Evolutionary conservation across 2,113 vertebrate genomes (phyloP), one percentile per base, ranked within the genome.

Genomic region (Athene noctua): DNA sequence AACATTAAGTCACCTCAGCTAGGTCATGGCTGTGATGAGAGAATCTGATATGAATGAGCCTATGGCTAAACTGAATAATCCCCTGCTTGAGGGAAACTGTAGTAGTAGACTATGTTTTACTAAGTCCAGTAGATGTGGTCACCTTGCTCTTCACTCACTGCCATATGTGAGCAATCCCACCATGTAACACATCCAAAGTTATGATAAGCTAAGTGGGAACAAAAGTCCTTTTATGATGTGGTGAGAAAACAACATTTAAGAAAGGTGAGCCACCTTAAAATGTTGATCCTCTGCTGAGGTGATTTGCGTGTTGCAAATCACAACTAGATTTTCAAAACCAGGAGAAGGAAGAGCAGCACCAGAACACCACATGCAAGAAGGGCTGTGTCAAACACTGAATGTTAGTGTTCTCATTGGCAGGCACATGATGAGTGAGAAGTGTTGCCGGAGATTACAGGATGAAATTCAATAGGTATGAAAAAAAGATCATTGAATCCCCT

Each of bases 271-370:
- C 15, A 36, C 55, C 51, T 51, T 83, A 86, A 90, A 88, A 49
- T 46, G 16, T 34, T 58, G 49, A 54, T 77, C 18, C 44, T 85
- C 57, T 87, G 46, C 65, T 85, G 73, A 79, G 34, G 26, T 47
- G 26, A 52, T 85, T 74, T 71, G n/a, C 1, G 0, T 1, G 0
- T 46, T 55, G 42, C 65, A 92, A 78, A 55, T 63, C 0, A 0
- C 42, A 78, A 67, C 52, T 62, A 38, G 63, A 29, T 70, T 80
- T 90, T 90, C 54, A 86, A 32, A 78, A 32, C 27, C 1, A 4
- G n/a, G 74, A 87, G 44, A 80, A 90, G 49, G 58, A 68, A 88
- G 62, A 79, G 40, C 57, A 85, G 81, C 58, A 23, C 23, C 66
- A 67, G 38, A 68, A 61, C 30, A 79, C 34, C 25, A 21, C 36